A percentile compares a stretch with the other conserved stretches of the same genome.
These are phyloP conservation scores for Lasioglossum lativentre DNA, from an alignment of 2,888 invertebrate species.

Conservation along the genomic window DNA sequence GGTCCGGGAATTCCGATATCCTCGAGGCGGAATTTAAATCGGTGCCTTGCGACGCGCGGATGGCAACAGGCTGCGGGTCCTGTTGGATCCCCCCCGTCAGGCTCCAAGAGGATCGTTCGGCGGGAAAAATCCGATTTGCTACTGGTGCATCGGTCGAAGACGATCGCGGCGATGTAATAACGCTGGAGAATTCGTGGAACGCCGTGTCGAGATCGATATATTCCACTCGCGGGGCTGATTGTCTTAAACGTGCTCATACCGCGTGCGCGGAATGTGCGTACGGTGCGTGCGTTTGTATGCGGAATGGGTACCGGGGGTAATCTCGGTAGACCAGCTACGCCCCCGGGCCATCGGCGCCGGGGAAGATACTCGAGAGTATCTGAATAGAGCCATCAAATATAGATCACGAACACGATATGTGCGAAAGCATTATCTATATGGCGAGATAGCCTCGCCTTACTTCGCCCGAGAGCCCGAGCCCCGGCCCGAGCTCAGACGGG, in stretches of 20 bases:
- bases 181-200: slow-evolving; percentile 39
- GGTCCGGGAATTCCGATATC: slow-evolving; percentile 10
- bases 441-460: slow-evolving; percentile 53
- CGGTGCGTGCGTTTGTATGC: slow-evolving; percentile 13
- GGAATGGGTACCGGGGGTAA: slow-evolving; percentile 43
- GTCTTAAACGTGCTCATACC: slow-evolving; percentile 24
- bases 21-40: slow-evolving; percentile 14
- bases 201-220: slow-evolving; percentile 48
- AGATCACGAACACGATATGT: slow-evolving; percentile 73
- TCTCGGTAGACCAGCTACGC: slow-evolving; percentile 51
- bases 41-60: background rate
- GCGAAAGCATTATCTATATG: slow-evolving; percentile 72
- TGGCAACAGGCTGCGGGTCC: slow-evolving; percentile 12
- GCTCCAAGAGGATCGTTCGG: background rate
- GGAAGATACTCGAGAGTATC: slow-evolving; percentile 68
- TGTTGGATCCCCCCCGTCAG: background rate
- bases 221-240: slow-evolving; percentile 27
- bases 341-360: slow-evolving; percentile 54
- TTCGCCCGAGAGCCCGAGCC: slow-evolving; percentile 2
- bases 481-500: slow-evolving; percentile 27
- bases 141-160: background rate
- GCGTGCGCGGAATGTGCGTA: slow-evolving; percentile 50
- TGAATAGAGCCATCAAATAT: slow-evolving; percentile 78
- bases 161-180: slow-evolving; percentile 23
- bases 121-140: slow-evolving; percentile 37